Percentiles rank a stretch among this genome's conserved stretches.
Evolutionary conservation across 2,888 invertebrate species (phyloP).

Genomic region (Pteria penguin): DNA sequence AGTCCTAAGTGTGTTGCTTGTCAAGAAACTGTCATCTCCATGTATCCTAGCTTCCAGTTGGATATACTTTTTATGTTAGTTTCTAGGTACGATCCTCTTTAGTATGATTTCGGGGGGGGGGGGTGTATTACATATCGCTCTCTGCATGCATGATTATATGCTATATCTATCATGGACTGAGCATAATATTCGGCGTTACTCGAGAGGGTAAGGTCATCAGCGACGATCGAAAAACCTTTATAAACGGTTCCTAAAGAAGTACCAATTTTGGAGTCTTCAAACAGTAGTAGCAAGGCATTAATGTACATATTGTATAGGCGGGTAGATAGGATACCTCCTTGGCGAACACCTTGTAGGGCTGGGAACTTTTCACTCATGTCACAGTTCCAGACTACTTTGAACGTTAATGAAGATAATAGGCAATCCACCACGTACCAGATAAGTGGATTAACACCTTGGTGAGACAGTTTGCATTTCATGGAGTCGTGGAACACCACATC

Average conservation of each 20-base stretch:
- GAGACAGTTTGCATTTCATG: too few relatives aligned
- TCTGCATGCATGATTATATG: too few relatives aligned
- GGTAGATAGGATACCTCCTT: conserved; percentile 5
- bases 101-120: too few relatives aligned
- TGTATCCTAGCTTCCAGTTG: too few relatives aligned
- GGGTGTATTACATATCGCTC: too few relatives aligned
- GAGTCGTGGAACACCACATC: too few relatives aligned
- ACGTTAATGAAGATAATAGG: background rate
- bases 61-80: too few relatives aligned
- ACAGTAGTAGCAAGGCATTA: background rate
- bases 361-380: background rate
- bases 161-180: too few relatives aligned
- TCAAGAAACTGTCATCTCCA: too few relatives aligned
- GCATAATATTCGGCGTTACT: too few relatives aligned
- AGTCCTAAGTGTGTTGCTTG: too few relatives aligned
- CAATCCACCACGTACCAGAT: background rate
- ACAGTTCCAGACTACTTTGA: background rate
- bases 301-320: conserved; percentile 8
- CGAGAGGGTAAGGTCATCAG: conserved; percentile 1
- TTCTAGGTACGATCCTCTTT: too few relatives aligned
- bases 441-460: background rate
- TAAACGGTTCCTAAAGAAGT: background rate
- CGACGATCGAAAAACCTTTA: background rate
- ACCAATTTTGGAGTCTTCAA: background rate
- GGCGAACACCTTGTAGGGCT: background rate